Conservation (phyloP, 37 sponge, comb jelly and placozoan genomes). For the Eunapius fragilis region DNA sequence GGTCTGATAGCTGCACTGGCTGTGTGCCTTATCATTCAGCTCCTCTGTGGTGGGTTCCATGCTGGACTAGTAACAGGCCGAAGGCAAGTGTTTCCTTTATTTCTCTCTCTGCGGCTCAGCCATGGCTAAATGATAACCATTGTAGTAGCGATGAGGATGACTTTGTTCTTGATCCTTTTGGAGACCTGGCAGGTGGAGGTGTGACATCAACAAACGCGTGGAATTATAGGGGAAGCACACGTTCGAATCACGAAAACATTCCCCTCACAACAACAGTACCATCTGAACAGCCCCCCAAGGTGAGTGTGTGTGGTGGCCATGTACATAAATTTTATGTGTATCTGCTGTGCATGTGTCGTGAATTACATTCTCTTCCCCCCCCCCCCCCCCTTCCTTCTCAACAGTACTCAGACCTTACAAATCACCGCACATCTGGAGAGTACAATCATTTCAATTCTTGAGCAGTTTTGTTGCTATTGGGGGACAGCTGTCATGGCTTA, state of each 20-base stretch:
- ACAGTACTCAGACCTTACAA: conserved; percentile 1
- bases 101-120: no score
- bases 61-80: conserved; percentile 45
- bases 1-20: conserved; percentile 35
- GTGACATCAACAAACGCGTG: no score
- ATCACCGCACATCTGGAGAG: conserved; percentile 27
- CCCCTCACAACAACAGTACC: no score
- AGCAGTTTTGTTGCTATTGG: not conserved
- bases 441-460: conserved; percentile 42
- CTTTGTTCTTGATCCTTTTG: not conserved
- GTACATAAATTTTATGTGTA: no score
- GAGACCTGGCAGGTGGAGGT: no score
- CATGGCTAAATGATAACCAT: no score
- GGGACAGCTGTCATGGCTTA: not conserved
- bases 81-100: conserved; percentile 22
- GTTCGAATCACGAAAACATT: not conserved
- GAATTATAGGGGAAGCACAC: not conserved
- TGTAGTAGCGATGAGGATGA: not conserved
- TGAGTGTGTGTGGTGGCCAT: no score
- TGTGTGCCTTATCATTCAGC: conserved; percentile 14
- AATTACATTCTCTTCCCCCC: no score
- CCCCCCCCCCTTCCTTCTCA: no score
- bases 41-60: conserved; percentile 27
- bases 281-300: conserved; percentile 26
- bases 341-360: not conserved